Conservation (phyloP, 1,140 invertebrate species). For the Sarcophaga bullata region DNA sequence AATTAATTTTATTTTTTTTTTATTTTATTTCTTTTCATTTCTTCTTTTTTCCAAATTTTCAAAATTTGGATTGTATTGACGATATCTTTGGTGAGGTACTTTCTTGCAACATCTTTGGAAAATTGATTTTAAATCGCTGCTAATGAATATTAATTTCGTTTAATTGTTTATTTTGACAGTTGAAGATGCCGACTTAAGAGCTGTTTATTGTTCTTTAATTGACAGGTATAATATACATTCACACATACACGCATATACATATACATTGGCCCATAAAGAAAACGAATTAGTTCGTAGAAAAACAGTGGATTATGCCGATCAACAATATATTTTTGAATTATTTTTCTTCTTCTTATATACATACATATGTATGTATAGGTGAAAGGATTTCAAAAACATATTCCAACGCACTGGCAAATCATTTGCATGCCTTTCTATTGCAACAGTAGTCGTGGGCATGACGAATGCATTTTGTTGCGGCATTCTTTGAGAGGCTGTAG, state of each 20-base stretch:
- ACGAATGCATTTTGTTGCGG: slow-evolving; percentile 38
- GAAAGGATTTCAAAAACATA: neutral
- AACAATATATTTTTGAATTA: neutral
- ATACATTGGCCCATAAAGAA: neutral
- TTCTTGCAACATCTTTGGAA: slow-evolving; percentile 18
- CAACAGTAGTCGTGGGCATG: slow-evolving; percentile 32
- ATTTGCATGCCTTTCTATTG: slow-evolving; percentile 22
- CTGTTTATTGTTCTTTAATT: slow-evolving; percentile 37
- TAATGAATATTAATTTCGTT: slow-evolving; percentile 60
- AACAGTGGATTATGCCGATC: neutral
- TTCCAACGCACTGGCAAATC: neutral
- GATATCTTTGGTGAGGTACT: too few species aligned
- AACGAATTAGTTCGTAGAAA: slow-evolving; percentile 1
- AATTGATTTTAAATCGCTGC: slow-evolving; percentile 62
- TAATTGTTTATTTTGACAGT: slow-evolving; percentile 54
- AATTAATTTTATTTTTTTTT: too few species aligned
- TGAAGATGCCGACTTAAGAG: slow-evolving; percentile 25
- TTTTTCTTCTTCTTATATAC: too few species aligned
- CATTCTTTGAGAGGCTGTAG: neutral
- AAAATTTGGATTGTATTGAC: neutral
- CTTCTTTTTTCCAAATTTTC: neutral
- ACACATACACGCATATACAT: neutral
- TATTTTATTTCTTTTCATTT: neutral
- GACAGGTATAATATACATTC: slow-evolving; percentile 42
- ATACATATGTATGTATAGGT: neutral